These are phyloP conservation scores for Parnassius orleans DNA, from an alignment of 2,888 invertebrate genomes.

Conservation along the genomic window DNA sequence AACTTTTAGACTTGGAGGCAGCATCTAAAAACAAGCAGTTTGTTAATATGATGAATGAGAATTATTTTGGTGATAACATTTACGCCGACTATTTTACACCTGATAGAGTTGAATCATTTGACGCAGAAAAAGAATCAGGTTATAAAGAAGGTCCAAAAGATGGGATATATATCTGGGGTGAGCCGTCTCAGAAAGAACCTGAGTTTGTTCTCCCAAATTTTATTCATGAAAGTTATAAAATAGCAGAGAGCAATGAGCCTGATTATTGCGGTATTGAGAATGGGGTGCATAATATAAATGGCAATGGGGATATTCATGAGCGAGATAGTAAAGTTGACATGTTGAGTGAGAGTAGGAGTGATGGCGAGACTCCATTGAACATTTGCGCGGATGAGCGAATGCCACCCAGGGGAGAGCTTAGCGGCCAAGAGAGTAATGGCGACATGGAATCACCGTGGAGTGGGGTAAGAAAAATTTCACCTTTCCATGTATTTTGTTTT, in stretches of 20 bases:
- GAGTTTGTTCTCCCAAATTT: conserved; percentile 73
- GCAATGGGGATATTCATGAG: conserved; percentile 48
- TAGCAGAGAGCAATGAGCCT: conserved; percentile 58
- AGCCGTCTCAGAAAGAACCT: conserved; percentile 62
- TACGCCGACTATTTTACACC: conserved; percentile 74
- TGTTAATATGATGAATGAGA: conserved; percentile 73
- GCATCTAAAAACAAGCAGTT: conserved; percentile 71
- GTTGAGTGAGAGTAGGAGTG: conserved; percentile 59
- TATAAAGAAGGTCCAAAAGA: conserved; percentile 59
- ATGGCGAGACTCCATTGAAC: conserved; percentile 77
- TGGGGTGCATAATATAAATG: conserved; percentile 39
- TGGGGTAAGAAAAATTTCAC: conserved; percentile 75
- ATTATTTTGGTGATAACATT: conserved; percentile 74
- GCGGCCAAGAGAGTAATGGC: conserved; percentile 92
- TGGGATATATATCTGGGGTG: conserved; percentile 65
- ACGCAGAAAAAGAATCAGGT: conserved; percentile 51
- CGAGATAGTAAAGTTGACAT: conserved; percentile 65
- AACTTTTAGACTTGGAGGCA: conserved; percentile 64
- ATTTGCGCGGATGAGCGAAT: conserved; percentile 93
- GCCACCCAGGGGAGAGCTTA: conserved; percentile 92
- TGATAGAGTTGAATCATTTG: conserved; percentile 66
- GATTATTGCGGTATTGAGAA: conserved; percentile 57
- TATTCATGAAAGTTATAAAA: conserved; percentile 72
- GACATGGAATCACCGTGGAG: conserved; percentile 89
- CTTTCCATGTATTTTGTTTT: no score